A percentile compares a stretch with the other conserved stretches of the same genome.
Evolutionary conservation across 1,140 invertebrate genomes (phyloP).

Genomic region (Lepidurus couesii): DNA sequence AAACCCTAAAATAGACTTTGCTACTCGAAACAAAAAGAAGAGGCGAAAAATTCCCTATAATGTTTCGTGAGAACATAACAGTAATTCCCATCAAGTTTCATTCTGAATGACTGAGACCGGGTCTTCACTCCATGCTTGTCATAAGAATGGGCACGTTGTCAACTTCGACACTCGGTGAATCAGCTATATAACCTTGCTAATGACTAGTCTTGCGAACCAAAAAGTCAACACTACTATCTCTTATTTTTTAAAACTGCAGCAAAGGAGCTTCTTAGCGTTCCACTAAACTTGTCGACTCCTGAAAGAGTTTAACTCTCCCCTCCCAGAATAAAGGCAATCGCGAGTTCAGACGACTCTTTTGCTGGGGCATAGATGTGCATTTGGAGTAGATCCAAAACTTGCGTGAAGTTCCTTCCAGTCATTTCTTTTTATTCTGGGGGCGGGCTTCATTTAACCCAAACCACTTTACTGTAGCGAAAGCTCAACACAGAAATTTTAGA

Average conservation of each 20-base stretch:
- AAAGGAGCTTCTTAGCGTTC: neutral
- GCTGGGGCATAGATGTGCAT: no score
- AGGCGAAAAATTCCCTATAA: neutral
- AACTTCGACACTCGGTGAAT: conserved; percentile 16
- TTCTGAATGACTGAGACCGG: neutral
- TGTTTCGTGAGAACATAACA: neutral
- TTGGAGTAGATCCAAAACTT: no score
- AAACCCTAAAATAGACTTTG: neutral
- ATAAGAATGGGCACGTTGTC: conserved; percentile 2
- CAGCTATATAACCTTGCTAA: neutral
- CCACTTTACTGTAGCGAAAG: neutral
- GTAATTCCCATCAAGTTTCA: conserved; percentile 6
- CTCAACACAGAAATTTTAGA: neutral
- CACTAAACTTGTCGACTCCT: no score
- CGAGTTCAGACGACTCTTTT: no score
- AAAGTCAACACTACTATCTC: conserved; percentile 7
- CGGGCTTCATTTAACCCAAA: no score
- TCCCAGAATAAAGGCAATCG: no score
- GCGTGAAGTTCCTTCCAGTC: no score
- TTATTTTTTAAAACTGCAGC: neutral
- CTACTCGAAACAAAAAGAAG: no score
- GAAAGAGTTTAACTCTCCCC: no score
- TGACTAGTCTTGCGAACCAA: neutral
- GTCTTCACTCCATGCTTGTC: neutral
- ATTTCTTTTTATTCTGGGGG: no score